Evolutionary conservation across 2,797 vertebrate species (phyloP).

Genomic region (Sciurus vulgaris): DNA sequence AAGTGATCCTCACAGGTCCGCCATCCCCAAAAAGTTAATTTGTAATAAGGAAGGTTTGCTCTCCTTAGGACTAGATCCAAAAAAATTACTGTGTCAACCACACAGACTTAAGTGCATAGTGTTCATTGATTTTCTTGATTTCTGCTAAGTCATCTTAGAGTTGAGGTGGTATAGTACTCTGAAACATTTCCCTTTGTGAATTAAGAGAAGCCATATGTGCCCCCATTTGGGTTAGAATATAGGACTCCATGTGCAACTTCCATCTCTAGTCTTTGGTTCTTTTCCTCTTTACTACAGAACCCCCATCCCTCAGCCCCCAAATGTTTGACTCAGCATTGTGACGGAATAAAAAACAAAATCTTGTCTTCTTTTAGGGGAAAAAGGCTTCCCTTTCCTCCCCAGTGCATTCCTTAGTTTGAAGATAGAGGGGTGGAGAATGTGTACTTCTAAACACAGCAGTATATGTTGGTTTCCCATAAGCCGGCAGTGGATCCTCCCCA

Average conservation of each 20-base stretch:
- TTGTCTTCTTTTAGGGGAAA: neutral
- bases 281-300: neutral
- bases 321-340: neutral
- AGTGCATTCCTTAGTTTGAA: neutral
- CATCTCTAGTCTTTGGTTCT: neutral
- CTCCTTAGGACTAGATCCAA: neutral
- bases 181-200: constrained; percentile 4
- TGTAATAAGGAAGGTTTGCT: neutral
- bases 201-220: neutral
- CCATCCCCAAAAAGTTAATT: neutral
- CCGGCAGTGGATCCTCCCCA: neutral
- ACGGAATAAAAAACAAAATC: neutral
- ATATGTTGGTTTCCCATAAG: neutral
- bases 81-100: neutral
- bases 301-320: neutral
- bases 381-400: neutral
- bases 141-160: neutral
- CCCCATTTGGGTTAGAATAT: neutral
- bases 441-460: neutral
- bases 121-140: neutral
- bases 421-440: neutral
- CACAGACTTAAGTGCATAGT: neutral
- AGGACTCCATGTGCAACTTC: neutral
- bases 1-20: neutral
- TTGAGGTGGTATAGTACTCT: neutral